A percentile compares a stretch with the other conserved stretches of the same genome.
Conservation (phyloP, 2,797 vertebrate genomes). For the Tachyglossus aculeatus region DNA sequence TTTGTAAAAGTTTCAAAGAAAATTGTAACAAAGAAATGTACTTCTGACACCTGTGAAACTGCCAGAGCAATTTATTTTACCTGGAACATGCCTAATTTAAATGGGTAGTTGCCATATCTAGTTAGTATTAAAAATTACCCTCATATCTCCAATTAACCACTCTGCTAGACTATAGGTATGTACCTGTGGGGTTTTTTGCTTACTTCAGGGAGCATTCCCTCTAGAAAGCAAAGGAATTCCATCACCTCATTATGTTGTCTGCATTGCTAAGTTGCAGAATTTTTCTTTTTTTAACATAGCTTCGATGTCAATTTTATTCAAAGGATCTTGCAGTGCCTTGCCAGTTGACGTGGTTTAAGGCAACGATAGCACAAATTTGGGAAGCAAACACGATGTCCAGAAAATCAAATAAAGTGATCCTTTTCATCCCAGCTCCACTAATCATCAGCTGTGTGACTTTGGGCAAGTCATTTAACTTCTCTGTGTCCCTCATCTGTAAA, state of each 20-base stretch:
- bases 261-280: neutral
- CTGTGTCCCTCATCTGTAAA: too few species aligned
- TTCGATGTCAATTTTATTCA: conserved; percentile 2
- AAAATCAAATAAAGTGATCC: conserved; percentile 21
- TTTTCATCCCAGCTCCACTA: too few species aligned
- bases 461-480: too few species aligned
- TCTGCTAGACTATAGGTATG: neutral
- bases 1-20: too few species aligned
- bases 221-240: neutral
- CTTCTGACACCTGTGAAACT: neutral
- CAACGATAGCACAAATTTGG: neutral
- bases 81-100: too few species aligned
- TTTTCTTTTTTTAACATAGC: neutral
- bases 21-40: neutral
- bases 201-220: neutral
- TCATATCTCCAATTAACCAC: neutral
- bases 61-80: too few species aligned
- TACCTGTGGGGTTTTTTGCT: too few species aligned
- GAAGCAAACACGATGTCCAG: neutral
- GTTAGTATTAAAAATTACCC: neutral
- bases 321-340: conserved; percentile 12
- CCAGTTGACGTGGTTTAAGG: conserved; percentile 6
- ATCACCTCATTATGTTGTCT: neutral
- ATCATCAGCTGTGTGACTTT: too few species aligned
- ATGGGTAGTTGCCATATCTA: neutral